Base-by-base conservation (phyloP, 2,113 vertebrate genomes). In the Eptatretus burgeri region DNA sequence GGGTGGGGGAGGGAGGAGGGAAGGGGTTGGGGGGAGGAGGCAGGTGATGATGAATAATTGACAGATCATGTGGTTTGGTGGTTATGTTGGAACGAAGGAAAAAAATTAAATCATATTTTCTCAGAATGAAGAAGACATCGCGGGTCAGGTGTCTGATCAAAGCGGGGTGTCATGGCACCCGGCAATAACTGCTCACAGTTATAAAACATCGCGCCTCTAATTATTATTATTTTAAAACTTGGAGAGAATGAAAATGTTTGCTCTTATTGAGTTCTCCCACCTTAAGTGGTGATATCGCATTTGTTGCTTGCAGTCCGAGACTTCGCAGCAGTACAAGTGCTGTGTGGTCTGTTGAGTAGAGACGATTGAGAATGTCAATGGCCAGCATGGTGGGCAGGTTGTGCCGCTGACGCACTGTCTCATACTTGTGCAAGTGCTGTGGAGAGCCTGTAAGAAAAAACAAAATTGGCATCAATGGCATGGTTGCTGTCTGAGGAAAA, bases 281-380 rank as follows among this genome's bases (percentile, higher is more conserved):
- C 75, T 98, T 95, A 10, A 93, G 66, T 3, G 78, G 71, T 50
- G 80, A 73, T 3, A 86, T 64, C 51, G 81, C 81, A 53, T 93
- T 88, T 65, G 87, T 89, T 67, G 82, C 81, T 77, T 98, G 91
- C 51, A 95, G 69, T 66, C 87, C 91, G 66, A 89, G 83, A 0
- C 80, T 85, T 67, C 86, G 78, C 65, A 98, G 75, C 70, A 95
- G 71, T 62, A 95, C 86, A n/a, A 80, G 66, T 1, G 82, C 84
- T 11, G 76, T 56, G 2, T 75, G 68, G 1, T 73, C 80, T 1
- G 82, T 89, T 62, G 85, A 93, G 50, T 95, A 98, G 1, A 98
- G 78, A 63, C 80, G 81, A 67, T 93, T 89, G 50, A 98, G 75
- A 52, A 87, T 60, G 72, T 98, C 86, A 10, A 74, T 79, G 64